phyloP scores from a whole-genome alignment of 1,140 invertebrate genomes.

The Phocides pigmalion region DNA sequence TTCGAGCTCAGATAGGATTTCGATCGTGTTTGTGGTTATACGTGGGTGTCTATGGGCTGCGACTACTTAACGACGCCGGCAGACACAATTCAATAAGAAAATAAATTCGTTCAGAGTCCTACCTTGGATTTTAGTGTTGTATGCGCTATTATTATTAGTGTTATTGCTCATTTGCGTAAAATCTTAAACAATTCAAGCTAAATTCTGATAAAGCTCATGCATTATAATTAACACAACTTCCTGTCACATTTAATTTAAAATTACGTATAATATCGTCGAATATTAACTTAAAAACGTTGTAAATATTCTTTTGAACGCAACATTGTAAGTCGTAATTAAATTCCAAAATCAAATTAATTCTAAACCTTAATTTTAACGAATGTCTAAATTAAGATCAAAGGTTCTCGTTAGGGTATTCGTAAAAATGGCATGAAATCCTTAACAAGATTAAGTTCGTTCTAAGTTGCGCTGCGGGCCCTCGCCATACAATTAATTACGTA shows the following conservation, averaged over 20 bases:
- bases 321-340: neutral
- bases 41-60: too few species aligned
- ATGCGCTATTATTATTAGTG: too few species aligned
- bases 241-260: neutral
- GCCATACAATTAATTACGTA: slow-evolving; percentile 1
- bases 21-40: too few species aligned
- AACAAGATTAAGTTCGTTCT: slow-evolving; percentile 17
- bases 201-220: too few species aligned
- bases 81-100: too few species aligned
- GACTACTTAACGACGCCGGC: too few species aligned
- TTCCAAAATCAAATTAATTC: slow-evolving; percentile 19
- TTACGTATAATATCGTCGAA: too few species aligned
- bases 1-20: too few species aligned
- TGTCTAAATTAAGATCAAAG: slow-evolving; percentile 19
- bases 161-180: too few species aligned
- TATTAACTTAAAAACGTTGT: neutral
- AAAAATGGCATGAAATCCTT: slow-evolving; percentile 25
- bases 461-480: slow-evolving; percentile 7
- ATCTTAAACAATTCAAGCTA: too few species aligned
- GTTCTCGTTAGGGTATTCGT: slow-evolving; percentile 9
- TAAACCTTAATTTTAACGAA: slow-evolving; percentile 19
- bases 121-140: too few species aligned
- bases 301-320: neutral
- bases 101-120: too few species aligned
- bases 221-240: neutral